phyloP scores from a whole-genome alignment of 2,888 invertebrate genomes.

The Xylota sylvarum region DNA sequence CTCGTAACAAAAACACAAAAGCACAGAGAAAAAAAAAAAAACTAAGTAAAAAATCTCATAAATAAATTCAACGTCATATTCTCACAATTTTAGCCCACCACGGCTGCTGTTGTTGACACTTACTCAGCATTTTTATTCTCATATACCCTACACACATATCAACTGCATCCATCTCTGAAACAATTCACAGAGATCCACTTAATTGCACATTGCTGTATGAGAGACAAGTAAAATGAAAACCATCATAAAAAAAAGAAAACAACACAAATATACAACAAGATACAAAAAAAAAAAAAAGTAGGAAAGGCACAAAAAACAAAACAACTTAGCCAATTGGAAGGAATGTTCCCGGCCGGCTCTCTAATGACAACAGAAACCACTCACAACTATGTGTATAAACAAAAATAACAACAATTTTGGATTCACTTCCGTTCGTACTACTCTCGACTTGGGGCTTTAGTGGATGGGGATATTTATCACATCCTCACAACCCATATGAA shows the following conservation, averaged over 20 bases:
- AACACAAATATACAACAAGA: neutral
- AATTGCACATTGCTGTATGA: slow-evolving; percentile 63
- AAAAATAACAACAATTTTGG: slow-evolving; percentile 31
- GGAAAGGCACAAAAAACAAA: slow-evolving; percentile 5
- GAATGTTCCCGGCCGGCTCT: slow-evolving; percentile 50
- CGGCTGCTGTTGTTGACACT: slow-evolving; percentile 39
- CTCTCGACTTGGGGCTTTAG: neutral
- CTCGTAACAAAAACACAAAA: neutral
- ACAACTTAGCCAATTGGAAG: slow-evolving; percentile 47
- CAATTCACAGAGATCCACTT: slow-evolving; percentile 61
- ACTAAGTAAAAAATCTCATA: slow-evolving; percentile 21
- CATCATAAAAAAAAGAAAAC: slow-evolving; percentile 8
- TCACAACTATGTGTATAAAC: slow-evolving; percentile 49
- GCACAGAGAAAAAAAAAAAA: neutral
- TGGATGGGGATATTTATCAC: slow-evolving; percentile 35
- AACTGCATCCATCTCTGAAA: slow-evolving; percentile 46
- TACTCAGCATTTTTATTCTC: slow-evolving; percentile 41
- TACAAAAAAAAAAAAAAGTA: neutral
- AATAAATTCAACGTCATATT: slow-evolving; percentile 50
- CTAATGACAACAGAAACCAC: slow-evolving; percentile 65
- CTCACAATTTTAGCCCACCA: slow-evolving; percentile 13
- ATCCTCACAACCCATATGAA: slow-evolving; percentile 57
- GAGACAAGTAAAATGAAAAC: slow-evolving; percentile 5
- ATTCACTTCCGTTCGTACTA: slow-evolving; percentile 51
- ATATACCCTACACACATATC: neutral